A percentile compares a stretch with the other conserved stretches of the same genome.
phyloP scores from a whole-genome alignment of 2,797 vertebrate genomes.

The Pristis pectinata region DNA sequence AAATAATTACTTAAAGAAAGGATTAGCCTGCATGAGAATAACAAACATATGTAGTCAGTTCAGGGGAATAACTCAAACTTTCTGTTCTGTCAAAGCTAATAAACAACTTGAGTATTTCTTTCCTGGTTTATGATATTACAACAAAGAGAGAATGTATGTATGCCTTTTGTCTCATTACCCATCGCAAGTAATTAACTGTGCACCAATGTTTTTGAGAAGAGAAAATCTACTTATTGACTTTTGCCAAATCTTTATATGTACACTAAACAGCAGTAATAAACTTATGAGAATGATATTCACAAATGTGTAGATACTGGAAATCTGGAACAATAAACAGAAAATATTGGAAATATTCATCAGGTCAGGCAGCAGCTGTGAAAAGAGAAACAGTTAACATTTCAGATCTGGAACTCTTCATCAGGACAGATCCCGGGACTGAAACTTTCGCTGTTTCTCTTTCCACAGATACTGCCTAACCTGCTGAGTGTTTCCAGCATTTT shows the following conservation, averaged over 20 bases:
- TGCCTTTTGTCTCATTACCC: neutral
- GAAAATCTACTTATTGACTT: neutral
- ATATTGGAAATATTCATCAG: too few species aligned
- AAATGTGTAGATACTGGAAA: too few species aligned
- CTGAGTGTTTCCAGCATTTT: too few species aligned
- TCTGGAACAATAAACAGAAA: too few species aligned
- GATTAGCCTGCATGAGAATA: neutral
- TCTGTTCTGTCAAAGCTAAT: neutral
- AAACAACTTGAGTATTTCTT: neutral
- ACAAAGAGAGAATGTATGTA: neutral
- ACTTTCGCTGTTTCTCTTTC: too few species aligned
- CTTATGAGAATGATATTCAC: neutral
- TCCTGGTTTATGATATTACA: neutral
- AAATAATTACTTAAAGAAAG: neutral
- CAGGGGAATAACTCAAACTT: neutral
- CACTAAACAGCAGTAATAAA: neutral
- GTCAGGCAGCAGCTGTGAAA: too few species aligned
- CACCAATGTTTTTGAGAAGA: neutral
- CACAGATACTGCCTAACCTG: too few species aligned
- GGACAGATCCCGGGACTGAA: too few species aligned
- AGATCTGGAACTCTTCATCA: too few species aligned
- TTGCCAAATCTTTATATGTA: neutral
- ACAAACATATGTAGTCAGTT: neutral
- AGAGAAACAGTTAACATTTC: too few species aligned
- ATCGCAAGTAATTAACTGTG: neutral